Evolutionary conservation across 2,888 invertebrate genomes (phyloP), one percentile per base, ranked within the genome.

Genomic region (Thymelicus acteon): DNA sequence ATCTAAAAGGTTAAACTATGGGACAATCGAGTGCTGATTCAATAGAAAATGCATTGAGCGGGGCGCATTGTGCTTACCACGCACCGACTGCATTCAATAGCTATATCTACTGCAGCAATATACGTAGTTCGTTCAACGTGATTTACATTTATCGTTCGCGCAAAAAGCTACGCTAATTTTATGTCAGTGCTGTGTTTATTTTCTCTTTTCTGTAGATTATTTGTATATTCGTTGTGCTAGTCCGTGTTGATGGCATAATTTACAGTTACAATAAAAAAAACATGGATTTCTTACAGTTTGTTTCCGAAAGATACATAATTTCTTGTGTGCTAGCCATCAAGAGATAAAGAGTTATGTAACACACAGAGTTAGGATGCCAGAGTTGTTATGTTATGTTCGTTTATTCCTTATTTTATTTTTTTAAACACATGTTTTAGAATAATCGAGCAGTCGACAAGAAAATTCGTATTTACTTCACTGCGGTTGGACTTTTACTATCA

Each of bases 11-110:
- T 71, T 58, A 62, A 71, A 67, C 66, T 60, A 72, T 44, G 40
- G 83, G 80, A 88, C 87, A 89, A 89, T 88, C 78, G 87, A 86
- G 86, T 83, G 82, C 82, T 87, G 88, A 89, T 88, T 89, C 87
- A 89, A 88, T 87, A 81, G 85, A 77, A 80, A 84, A 82, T 84
- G 85, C 85, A 88, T 88, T 87, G 83, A 84, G 79, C 78, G 84
- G 78, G 79, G 82, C 81, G 85, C 87, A 85, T 89, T 87, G 88
- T 85, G 86, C 87, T 86, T 84, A 84, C 87, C 84, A 82, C 86
- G 88, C 87, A 84, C 86, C 86, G 77, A 86, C 82, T 86, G 86
- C 84, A 83, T 81, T 87, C 84, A 86, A 87, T 87, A 81, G 83
- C 77, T 77, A 77, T 77, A 77, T n/a, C n/a, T 79, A 80, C 82